Percentiles rank a stretch among this genome's conserved stretches.
Evolutionary conservation across 2,888 invertebrate species (phyloP).

Genomic region (Stenolophus ochropezus): DNA sequence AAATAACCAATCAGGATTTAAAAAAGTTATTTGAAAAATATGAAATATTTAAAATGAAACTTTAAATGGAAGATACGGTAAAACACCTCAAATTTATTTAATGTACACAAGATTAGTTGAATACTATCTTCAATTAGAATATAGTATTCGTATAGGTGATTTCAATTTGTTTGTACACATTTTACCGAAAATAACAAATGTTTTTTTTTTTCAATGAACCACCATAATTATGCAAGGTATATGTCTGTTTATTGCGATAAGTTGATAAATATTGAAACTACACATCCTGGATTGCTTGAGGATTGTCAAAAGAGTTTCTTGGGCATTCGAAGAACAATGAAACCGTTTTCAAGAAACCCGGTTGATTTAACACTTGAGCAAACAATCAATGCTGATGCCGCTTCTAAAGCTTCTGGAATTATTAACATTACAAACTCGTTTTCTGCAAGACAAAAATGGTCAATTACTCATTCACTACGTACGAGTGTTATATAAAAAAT

Average conservation of each 20-base stretch:
- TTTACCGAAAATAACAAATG: conserved; percentile 65
- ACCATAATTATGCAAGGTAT: conserved; percentile 68
- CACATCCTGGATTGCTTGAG: conserved; percentile 66
- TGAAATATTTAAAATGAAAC: conserved; percentile 10
- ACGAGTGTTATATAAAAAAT: conserved; percentile 62
- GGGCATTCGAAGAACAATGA: conserved; percentile 67
- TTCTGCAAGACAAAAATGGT: conserved; percentile 65
- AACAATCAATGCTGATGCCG: conserved; percentile 68
- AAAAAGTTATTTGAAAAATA: conserved; percentile 45
- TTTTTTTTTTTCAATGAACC: conserved; percentile 67
- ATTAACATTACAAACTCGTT: conserved; percentile 65
- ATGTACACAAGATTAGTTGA: conserved; percentile 35
- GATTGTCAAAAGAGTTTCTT: conserved; percentile 66
- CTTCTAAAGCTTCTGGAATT: conserved; percentile 64
- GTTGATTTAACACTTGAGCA: conserved; percentile 68
- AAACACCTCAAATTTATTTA: conserved; percentile 44
- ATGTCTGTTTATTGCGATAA: conserved; percentile 64
- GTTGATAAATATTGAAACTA: conserved; percentile 66
- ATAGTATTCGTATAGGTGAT: conserved; percentile 61
- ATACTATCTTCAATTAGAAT: conserved; percentile 52
- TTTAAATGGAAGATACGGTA: conserved; percentile 17
- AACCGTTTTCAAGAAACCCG: conserved; percentile 67
- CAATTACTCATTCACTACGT: conserved; percentile 62
- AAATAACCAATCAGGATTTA: conserved; percentile 36
- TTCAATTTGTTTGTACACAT: conserved; percentile 61